Evolutionary conservation across 2,113 vertebrate species (phyloP).

Genomic region (Antigone vipio): DNA sequence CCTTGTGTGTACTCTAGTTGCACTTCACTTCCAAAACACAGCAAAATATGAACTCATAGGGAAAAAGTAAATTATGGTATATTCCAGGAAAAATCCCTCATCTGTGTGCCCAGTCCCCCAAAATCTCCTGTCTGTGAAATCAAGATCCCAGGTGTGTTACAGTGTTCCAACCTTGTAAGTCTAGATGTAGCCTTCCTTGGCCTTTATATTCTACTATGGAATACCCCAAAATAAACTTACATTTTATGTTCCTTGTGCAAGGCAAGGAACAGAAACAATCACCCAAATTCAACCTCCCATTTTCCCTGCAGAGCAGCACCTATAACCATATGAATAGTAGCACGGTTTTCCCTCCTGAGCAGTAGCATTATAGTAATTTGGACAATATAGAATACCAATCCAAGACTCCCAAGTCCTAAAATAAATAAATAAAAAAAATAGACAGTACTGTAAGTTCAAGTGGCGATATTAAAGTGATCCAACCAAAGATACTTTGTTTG

Average conservation of each 20-base stretch:
- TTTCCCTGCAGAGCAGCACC: neutral
- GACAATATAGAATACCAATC: neutral
- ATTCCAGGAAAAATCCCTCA: neutral
- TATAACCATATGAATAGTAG: neutral
- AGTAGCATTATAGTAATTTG: neutral
- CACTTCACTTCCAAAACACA: neutral
- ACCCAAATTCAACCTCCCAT: neutral
- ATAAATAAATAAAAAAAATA: neutral
- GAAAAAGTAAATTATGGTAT: neutral
- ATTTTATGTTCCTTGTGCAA: neutral
- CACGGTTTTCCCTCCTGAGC: neutral
- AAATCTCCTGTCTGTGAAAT: neutral
- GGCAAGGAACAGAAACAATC: neutral
- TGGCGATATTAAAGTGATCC: neutral
- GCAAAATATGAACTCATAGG: neutral
- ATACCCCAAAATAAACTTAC: neutral
- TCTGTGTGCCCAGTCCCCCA: neutral
- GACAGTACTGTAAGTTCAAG: neutral
- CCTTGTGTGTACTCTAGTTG: neutral
- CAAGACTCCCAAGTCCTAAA: neutral
- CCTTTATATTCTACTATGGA: neutral
- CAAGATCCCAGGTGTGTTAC: neutral
- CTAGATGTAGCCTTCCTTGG: neutral
- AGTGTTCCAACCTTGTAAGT: neutral
- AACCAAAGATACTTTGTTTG: neutral